phyloP scores from a whole-genome alignment of 2,113 vertebrate genomes.

The Cyprinodon tularosa region DNA sequence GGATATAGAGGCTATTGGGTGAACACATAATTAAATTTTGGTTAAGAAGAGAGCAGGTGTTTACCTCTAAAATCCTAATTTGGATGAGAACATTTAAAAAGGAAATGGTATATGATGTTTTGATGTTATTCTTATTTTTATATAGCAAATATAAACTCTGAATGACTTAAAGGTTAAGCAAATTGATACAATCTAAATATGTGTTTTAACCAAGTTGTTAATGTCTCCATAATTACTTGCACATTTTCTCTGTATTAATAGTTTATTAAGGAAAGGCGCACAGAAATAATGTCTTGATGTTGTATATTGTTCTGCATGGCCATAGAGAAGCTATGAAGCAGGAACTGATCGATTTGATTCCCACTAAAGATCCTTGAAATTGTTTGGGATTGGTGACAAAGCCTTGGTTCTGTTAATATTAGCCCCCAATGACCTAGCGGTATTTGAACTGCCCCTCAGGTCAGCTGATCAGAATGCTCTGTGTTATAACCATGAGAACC shows the following conservation, averaged over 20 bases:
- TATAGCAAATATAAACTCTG: neutral
- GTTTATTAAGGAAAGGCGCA: neutral
- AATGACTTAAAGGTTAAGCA: neutral
- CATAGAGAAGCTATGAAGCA: conserved; percentile 54
- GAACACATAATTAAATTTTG: conserved; percentile 51
- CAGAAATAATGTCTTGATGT: conserved; percentile 4
- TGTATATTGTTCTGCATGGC: conserved; percentile 36
- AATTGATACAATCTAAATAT: neutral
- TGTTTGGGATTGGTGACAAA: conserved; percentile 75
- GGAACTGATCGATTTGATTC: conserved; percentile 74
- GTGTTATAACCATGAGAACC: conserved; percentile 54
- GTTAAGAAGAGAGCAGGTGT: conserved; percentile 55
- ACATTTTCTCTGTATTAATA: neutral
- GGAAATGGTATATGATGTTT: conserved; percentile 17
- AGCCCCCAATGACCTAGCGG: conserved; percentile 66
- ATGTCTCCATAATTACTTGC: neutral
- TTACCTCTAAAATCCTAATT: conserved; percentile 33
- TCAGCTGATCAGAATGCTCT: conserved; percentile 58
- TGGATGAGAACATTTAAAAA: conserved; percentile 3
- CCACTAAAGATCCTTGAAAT: conserved; percentile 71
- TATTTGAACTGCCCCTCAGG: conserved; percentile 72
- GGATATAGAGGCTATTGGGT: conserved; percentile 48
- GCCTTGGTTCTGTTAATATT: conserved; percentile 72
- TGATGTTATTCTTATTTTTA: neutral
- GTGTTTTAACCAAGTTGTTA: neutral